phyloP scores from a whole-genome alignment of 2,888 invertebrate genomes.

The Crioceris asparagi region DNA sequence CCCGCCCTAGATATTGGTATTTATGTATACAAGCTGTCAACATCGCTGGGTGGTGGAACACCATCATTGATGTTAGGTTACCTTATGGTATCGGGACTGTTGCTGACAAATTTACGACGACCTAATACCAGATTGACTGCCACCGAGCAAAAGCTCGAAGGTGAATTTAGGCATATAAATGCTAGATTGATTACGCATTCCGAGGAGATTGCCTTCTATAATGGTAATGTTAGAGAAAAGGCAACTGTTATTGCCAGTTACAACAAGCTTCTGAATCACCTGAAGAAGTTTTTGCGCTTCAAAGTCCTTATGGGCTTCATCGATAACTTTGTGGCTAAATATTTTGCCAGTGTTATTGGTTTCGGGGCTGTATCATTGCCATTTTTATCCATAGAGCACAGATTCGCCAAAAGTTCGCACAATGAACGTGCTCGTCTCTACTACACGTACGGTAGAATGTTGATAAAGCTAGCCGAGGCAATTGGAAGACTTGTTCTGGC shows the following conservation, averaged over 20 bases:
- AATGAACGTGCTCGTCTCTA: constrained; percentile 62
- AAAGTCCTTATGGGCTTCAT: constrained; percentile 85
- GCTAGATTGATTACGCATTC: constrained; percentile 92
- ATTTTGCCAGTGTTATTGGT: constrained; percentile 91
- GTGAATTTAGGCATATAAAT: constrained; percentile 95
- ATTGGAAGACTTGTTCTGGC: constrained; percentile 92
- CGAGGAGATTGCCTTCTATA: constrained; percentile 82
- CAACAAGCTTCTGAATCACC: constrained; percentile 73
- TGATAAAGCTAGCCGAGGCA: constrained; percentile 93
- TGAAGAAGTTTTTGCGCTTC: constrained; percentile 81
- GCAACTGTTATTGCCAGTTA: constrained; percentile 80
- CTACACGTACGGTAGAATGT: constrained; percentile 93
- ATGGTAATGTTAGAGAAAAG: constrained; percentile 80
- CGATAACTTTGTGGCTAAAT: constrained; percentile 95
- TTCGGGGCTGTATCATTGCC: constrained; percentile 92
- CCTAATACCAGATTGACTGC: constrained; percentile 85
- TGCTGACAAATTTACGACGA: constrained; percentile 76
- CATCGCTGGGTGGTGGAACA: constrained; percentile 76
- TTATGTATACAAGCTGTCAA: constrained; percentile 84
- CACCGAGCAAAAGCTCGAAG: constrained; percentile 89
- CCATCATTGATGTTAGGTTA: constrained; percentile 84
- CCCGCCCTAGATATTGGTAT: constrained; percentile 90
- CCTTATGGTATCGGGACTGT: constrained; percentile 72
- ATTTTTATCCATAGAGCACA: constrained; percentile 71
- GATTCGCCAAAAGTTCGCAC: constrained; percentile 22